Conservation (phyloP, 2,888 invertebrate genomes). For the Acleris emargana region DNA sequence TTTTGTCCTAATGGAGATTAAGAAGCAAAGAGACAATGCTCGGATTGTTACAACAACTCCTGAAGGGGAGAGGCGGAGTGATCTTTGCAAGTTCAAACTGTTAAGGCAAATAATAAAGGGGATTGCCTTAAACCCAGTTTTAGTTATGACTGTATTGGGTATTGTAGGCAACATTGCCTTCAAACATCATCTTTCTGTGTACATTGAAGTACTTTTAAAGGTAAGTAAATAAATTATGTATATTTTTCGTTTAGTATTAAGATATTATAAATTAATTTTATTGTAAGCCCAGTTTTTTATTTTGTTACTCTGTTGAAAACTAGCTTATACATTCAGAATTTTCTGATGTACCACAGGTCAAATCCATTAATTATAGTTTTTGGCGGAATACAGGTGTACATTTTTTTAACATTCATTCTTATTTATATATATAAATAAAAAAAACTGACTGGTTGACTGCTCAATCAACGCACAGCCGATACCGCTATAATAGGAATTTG, state of each 20-base stretch:
- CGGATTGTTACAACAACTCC: constrained; percentile 47
- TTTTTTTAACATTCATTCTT: no score
- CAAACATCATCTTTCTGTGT: constrained; percentile 89
- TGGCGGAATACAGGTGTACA: no score
- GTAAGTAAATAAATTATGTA: constrained; percentile 69
- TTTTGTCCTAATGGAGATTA: constrained; percentile 94
- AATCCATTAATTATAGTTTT: no score
- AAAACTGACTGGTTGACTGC: no score
- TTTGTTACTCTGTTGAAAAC: no score
- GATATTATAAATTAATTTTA: constrained; percentile 16
- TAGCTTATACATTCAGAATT: no score
- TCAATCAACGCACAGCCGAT: no score
- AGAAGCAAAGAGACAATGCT: constrained; percentile 77
- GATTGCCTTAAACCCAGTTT: constrained; percentile 93
- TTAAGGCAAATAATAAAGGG: constrained; percentile 85
- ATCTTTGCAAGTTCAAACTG: constrained; percentile 62
- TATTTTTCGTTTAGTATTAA: constrained; percentile 26
- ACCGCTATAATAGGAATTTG: no score
- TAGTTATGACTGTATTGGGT: constrained; percentile 96
- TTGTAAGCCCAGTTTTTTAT: background rate
- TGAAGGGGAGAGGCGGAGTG: constrained; percentile 48
- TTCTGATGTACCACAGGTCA: no score
- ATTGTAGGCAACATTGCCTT: constrained; percentile 93
- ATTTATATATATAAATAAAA: no score
- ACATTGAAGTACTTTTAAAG: constrained; percentile 89